A percentile compares a stretch with the other conserved stretches of the same genome.
Conservation (phyloP, 2,113 vertebrate genomes). For the Semicossyphus pulcher region DNA sequence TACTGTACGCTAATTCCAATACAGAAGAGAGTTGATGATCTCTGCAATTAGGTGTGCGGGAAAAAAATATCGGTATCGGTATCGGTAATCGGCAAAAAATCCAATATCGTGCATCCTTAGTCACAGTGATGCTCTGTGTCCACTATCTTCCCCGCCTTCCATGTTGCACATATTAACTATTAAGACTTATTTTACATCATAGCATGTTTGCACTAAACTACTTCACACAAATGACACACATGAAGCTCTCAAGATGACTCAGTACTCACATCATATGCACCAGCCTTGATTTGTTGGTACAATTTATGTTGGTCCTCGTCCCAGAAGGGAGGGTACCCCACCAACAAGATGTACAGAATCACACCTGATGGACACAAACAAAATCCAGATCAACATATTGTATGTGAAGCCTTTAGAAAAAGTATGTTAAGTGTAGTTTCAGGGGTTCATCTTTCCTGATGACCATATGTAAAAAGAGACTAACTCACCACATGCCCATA, state of each 20-base stretch:
- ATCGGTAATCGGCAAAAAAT: too few relatives aligned
- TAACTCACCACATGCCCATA: constrained; percentile 98
- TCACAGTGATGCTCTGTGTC: too few relatives aligned
- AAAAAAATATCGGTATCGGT: too few relatives aligned
- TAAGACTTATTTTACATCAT: too few relatives aligned
- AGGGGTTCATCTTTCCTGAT: neutral
- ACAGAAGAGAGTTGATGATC: too few relatives aligned
- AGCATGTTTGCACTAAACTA: too few relatives aligned
- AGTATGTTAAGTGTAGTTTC: neutral
- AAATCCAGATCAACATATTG: neutral
- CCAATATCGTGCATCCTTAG: too few relatives aligned
- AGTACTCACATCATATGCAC: constrained; percentile 95
- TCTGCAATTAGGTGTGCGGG: too few relatives aligned
- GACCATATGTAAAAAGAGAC: too few relatives aligned
- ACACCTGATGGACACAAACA: constrained; percentile 86
- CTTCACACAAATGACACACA: constrained; percentile 1
- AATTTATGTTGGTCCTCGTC: constrained; percentile 99
- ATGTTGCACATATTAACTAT: too few relatives aligned
- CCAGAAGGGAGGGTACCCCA: constrained; percentile 99
- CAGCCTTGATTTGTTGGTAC: constrained; percentile 99
- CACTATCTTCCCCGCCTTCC: too few relatives aligned
- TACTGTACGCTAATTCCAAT: too few relatives aligned
- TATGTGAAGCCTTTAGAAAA: neutral
- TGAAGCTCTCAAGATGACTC: neutral
- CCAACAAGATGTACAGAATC: constrained; percentile 98